Evolutionary conservation across 2,888 invertebrate genomes (phyloP).

Genomic region (Diloba caeruleocephala): DNA sequence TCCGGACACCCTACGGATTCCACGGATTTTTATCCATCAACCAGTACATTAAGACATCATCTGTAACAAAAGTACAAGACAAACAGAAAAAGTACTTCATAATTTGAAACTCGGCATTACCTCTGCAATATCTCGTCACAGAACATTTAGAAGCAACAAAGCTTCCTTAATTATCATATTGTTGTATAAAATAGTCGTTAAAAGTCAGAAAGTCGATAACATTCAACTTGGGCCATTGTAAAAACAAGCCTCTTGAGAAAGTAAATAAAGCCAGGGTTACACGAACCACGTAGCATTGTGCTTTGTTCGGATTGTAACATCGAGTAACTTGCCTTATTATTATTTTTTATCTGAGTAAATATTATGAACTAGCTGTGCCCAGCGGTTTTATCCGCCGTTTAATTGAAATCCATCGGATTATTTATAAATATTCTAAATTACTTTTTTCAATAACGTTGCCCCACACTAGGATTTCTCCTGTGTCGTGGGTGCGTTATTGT

Average conservation of each 20-base stretch:
- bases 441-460: too few relatives aligned
- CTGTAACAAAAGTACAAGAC: slow-evolving; percentile 21
- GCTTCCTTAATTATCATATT: slow-evolving; percentile 83
- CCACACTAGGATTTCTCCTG: too few relatives aligned
- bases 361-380: too few relatives aligned
- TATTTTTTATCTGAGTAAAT: too few relatives aligned
- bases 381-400: too few relatives aligned
- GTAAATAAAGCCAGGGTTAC: slow-evolving; percentile 63
- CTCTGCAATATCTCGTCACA: slow-evolving; percentile 54
- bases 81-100: slow-evolving; percentile 38
- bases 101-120: slow-evolving; percentile 52
- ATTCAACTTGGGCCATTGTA: slow-evolving; percentile 77
- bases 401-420: too few relatives aligned
- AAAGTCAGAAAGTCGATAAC: slow-evolving; percentile 83
- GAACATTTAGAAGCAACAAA: slow-evolving; percentile 68
- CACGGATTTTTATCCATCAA: background rate
- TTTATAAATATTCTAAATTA: too few relatives aligned
- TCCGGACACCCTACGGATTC: too few relatives aligned
- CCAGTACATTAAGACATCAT: slow-evolving; percentile 17
- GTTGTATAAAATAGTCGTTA: slow-evolving; percentile 85
- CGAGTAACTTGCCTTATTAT: slow-evolving; percentile 8
- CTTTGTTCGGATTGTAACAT: slow-evolving; percentile 32
- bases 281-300: slow-evolving; percentile 35
- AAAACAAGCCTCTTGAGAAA: slow-evolving; percentile 75
- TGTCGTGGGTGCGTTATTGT: too few relatives aligned